Conservation (phyloP, 2,888 invertebrate species). For the Lycaena phlaeas region DNA sequence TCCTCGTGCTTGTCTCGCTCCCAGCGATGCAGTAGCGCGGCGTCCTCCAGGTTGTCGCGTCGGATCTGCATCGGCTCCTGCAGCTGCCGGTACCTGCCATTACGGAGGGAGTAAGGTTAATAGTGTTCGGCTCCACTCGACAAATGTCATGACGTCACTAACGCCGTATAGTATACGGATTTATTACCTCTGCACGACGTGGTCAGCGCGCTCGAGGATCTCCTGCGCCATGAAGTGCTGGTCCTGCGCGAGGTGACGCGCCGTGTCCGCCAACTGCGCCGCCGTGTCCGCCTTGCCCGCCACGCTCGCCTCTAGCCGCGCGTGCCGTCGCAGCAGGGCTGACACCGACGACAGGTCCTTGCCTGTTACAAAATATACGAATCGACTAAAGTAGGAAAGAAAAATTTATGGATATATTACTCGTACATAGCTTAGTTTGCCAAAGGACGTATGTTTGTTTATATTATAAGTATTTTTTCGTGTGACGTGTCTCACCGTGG, state of each 20-base stretch:
- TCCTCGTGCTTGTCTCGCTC: slow-evolving; percentile 94
- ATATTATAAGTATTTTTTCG: no score
- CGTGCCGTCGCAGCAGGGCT: slow-evolving; percentile 84
- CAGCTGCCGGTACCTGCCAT: slow-evolving; percentile 81
- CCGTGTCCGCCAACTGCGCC: slow-evolving; percentile 83
- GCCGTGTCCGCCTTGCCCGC: slow-evolving; percentile 88
- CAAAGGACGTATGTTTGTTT: no score
- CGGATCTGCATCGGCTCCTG: slow-evolving; percentile 93
- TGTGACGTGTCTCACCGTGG: slow-evolving; percentile 40
- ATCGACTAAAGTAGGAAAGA: no score
- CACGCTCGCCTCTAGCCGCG: slow-evolving; percentile 89
- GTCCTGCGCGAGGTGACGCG: slow-evolving; percentile 82
- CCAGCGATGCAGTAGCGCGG: slow-evolving; percentile 90
- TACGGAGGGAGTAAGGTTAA: no score
- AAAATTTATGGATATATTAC: no score
- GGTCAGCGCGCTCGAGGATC: slow-evolving; percentile 80
- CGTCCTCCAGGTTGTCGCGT: slow-evolving; percentile 93
- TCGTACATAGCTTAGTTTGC: no score
- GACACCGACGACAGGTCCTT: slow-evolving; percentile 91
- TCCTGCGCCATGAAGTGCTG: slow-evolving; percentile 93
- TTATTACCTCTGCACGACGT: slow-evolving; percentile 39
- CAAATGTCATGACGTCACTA: no score
- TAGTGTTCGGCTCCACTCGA: no score
- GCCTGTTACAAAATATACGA: slow-evolving; percentile 60
- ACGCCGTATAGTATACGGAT: no score